These are phyloP conservation scores for Tetramorium alpestre DNA, from an alignment of 1,140 invertebrate species.

Conservation along the genomic window DNA sequence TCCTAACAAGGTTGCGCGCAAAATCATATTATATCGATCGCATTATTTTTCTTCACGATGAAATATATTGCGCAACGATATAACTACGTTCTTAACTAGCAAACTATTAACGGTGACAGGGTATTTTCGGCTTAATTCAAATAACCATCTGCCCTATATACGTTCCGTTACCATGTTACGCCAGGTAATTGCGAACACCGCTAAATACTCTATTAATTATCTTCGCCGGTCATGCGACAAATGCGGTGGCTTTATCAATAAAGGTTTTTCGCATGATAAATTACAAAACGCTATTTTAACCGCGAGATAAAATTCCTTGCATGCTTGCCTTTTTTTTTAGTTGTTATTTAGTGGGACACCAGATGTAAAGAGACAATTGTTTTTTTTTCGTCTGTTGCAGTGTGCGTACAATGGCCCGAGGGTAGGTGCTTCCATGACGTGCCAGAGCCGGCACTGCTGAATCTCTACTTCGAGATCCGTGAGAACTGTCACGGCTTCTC, in stretches of 20 bases:
- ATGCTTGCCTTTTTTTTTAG: not conserved
- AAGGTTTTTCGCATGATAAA: not conserved
- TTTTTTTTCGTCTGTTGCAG: conserved; percentile 87
- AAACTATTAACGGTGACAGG: conserved; percentile 29
- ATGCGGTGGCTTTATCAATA: not conserved
- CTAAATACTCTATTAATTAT: conserved; percentile 60
- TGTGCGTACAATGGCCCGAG: conserved; percentile 95
- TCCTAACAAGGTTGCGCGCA: no score
- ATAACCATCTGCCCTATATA: conserved; percentile 31
- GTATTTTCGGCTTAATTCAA: conserved; percentile 56
- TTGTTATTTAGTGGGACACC: not conserved
- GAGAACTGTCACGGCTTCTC: conserved; percentile 83
- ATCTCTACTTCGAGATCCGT: conserved; percentile 83
- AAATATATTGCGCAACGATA: not conserved
- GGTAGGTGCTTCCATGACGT: conserved; percentile 88
- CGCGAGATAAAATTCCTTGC: not conserved
- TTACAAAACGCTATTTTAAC: not conserved
- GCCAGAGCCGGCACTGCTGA: conserved; percentile 83
- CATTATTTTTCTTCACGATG: not conserved
- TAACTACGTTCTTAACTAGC: conserved; percentile 5
- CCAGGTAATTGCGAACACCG: conserved; percentile 42
- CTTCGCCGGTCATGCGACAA: conserved; percentile 30
- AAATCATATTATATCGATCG: conserved; percentile 1
- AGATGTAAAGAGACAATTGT: not conserved
- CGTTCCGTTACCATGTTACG: conserved; percentile 5